phyloP scores from a whole-genome alignment of 2,888 invertebrate species.

The Acronicta alni region DNA sequence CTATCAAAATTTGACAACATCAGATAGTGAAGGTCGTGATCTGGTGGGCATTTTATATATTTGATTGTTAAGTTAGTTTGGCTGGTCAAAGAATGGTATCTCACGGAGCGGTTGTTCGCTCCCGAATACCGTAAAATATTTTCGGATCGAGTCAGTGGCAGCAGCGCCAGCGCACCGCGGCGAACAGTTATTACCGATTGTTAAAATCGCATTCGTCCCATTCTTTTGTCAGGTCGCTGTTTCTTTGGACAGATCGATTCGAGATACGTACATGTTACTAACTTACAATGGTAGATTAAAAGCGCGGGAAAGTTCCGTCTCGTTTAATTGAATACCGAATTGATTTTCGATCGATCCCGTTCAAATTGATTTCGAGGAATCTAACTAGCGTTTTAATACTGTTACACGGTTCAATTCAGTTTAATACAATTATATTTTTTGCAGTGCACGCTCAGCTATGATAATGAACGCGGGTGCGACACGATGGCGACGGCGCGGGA shows the following conservation, averaged over 20 bases:
- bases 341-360: conserved; percentile 81
- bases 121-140: conserved; percentile 72
- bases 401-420: conserved; percentile 70
- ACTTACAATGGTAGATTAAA: conserved; percentile 80
- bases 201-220: conserved; percentile 78
- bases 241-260: conserved; percentile 82
- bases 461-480: conserved; percentile 53
- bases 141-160: conserved; percentile 67
- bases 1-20: conserved; percentile 68
- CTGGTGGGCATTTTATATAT: conserved; percentile 63
- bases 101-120: conserved; percentile 60
- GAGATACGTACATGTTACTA: conserved; percentile 75
- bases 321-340: conserved; percentile 85
- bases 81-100: conserved; percentile 48
- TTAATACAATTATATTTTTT: conserved; percentile 72
- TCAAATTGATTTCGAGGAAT: conserved; percentile 77
- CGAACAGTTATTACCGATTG: conserved; percentile 85
- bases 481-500: conserved; percentile 7
- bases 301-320: conserved; percentile 80
- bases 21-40: conserved; percentile 73
- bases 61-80: conserved; percentile 58
- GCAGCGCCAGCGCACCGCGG: conserved; percentile 57
- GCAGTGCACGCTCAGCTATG: conserved; percentile 53
- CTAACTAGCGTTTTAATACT: conserved; percentile 72
- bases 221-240: conserved; percentile 81